A percentile compares a stretch with the other conserved stretches of the same genome.
Evolutionary conservation across 2,797 vertebrate genomes (phyloP).

Genomic region (Hozukius guyotensis): DNA sequence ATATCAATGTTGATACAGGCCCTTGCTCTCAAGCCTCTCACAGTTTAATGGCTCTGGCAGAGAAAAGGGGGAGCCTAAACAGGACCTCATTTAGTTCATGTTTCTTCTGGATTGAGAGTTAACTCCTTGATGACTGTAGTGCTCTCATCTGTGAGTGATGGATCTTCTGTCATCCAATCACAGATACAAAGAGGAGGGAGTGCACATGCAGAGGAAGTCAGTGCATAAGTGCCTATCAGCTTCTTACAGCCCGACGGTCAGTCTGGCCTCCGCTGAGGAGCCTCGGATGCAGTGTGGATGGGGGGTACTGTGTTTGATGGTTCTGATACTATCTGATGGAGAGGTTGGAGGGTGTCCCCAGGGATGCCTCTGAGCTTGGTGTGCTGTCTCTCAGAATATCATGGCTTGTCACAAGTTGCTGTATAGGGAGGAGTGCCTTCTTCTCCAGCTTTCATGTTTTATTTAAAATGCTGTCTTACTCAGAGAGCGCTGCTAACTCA

Average conservation of each 20-base stretch:
- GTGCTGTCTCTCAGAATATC: conserved; percentile 75
- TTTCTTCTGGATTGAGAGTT: conserved; percentile 17
- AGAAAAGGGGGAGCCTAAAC: not conserved
- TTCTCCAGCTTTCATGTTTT: conserved; percentile 78
- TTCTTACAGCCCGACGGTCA: conserved; percentile 31
- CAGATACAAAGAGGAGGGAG: conserved; percentile 1
- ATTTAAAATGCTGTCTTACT: conserved; percentile 75
- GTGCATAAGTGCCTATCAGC: conserved; percentile 38
- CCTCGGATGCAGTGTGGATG: conserved; percentile 22
- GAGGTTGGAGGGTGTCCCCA: conserved; percentile 50
- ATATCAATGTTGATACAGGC: conserved; percentile 65
- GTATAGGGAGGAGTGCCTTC: conserved; percentile 59
- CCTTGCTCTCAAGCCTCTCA: conserved; percentile 42
- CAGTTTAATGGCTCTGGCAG: conserved; percentile 37
- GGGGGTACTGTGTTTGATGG: conserved; percentile 51
- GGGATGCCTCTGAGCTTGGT: conserved; percentile 54
- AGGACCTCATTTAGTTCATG: conserved; percentile 9
- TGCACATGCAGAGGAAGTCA: conserved; percentile 32
- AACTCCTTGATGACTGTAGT: conserved; percentile 17
- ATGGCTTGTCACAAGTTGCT: conserved; percentile 70
- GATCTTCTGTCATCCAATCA: conserved; percentile 29
- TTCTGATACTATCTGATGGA: conserved; percentile 60
- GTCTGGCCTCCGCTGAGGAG: conserved; percentile 30
- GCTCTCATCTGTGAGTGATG: not conserved
- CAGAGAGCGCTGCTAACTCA: conserved; percentile 69